Evolutionary conservation across 2,113 vertebrate species (phyloP).

Genomic region (Mystacornis crossleyi): DNA sequence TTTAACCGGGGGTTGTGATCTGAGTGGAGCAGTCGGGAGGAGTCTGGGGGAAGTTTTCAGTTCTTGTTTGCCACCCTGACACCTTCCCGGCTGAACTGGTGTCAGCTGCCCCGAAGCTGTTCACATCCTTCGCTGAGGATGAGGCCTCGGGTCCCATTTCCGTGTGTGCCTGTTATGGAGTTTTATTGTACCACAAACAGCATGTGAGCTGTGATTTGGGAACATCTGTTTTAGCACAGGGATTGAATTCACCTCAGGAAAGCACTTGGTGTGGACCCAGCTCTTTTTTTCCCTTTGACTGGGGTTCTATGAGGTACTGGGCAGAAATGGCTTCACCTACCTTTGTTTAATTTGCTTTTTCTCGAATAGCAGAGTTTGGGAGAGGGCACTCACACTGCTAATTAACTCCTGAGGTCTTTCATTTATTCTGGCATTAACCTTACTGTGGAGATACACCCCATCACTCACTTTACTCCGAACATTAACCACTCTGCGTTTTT

Average conservation of each 20-base stretch:
- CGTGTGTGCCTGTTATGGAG: rapidly evolving
- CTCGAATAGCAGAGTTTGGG: not conserved
- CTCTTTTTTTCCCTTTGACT: not conserved
- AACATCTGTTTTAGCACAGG: not conserved
- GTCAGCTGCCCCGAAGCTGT: not conserved
- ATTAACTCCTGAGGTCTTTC: not conserved
- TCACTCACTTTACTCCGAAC: not conserved
- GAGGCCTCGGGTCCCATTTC: not conserved
- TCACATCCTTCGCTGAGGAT: not conserved
- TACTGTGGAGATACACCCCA: not conserved
- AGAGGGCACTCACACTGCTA: not conserved
- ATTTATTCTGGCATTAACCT: not conserved
- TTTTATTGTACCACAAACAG: not conserved
- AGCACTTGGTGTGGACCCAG: not conserved
- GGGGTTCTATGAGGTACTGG: not conserved
- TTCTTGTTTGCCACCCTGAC: not conserved
- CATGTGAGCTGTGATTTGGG: not conserved
- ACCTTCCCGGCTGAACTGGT: not conserved
- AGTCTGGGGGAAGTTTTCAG: not conserved
- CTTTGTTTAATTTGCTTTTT: not conserved
- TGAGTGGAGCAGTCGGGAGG: not conserved
- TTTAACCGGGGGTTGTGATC: not conserved
- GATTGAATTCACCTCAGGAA: not conserved
- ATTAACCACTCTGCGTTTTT: not conserved
- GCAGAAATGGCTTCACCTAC: not conserved